Evolutionary conservation across 2,888 invertebrate genomes (phyloP).

Genomic region (Schizotus pectinicornis): DNA sequence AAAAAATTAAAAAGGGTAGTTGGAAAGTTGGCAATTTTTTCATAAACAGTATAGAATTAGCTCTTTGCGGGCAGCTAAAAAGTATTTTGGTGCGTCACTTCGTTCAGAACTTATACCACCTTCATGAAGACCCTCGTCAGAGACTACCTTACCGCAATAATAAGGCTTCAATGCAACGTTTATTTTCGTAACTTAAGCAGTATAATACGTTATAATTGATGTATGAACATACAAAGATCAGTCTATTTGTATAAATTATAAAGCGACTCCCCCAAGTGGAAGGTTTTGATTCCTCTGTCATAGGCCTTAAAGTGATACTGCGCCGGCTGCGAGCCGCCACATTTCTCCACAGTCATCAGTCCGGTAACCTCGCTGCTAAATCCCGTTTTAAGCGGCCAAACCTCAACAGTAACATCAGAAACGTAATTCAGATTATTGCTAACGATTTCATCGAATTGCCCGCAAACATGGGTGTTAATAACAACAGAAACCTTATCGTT

Average conservation of each 20-base stretch:
- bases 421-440: slow-evolving; percentile 68
- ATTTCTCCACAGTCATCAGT: slow-evolving; percentile 63
- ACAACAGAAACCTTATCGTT: slow-evolving; percentile 60
- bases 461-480: slow-evolving; percentile 65
- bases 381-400: slow-evolving; percentile 74
- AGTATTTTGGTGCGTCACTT: too few relatives aligned
- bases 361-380: slow-evolving; percentile 77
- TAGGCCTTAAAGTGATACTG: slow-evolving; percentile 72
- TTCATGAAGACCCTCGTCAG: too few relatives aligned
- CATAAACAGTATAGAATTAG: too few relatives aligned
- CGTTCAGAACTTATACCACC: too few relatives aligned
- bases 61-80: too few relatives aligned
- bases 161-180: too few relatives aligned
- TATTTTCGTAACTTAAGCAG: too few relatives aligned
- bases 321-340: slow-evolving; percentile 61
- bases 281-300: slow-evolving; percentile 76
- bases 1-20: too few relatives aligned
- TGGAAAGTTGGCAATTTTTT: too few relatives aligned
- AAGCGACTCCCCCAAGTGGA: slow-evolving; percentile 68
- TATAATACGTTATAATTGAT: not conserved
- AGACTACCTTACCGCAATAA: too few relatives aligned
- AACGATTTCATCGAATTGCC: slow-evolving; percentile 65
- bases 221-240: slow-evolving; percentile 5
- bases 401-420: slow-evolving; percentile 67
- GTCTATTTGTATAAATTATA: slow-evolving; percentile 46